Conservation (phyloP, 2,113 vertebrate species). For the Psettodes erumei region DNA sequence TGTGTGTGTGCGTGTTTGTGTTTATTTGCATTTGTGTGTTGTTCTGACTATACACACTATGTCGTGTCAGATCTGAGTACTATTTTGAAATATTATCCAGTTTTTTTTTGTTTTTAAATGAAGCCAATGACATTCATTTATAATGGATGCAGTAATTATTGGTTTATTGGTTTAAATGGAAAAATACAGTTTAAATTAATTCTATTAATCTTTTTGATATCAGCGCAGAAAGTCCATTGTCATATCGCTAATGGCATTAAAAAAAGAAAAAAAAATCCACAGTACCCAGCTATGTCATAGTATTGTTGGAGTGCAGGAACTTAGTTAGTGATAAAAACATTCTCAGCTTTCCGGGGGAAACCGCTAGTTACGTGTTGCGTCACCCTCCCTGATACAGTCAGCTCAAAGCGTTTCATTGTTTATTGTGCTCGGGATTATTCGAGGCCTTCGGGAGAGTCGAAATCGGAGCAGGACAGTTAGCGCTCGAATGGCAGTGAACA, state of each 20-base stretch:
- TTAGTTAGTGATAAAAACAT: slow-evolving; percentile 42
- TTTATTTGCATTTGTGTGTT: slow-evolving; percentile 41
- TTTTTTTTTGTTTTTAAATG: neutral
- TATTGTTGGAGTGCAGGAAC: slow-evolving; percentile 42
- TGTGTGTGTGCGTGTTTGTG: too few relatives aligned
- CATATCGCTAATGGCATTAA: too few relatives aligned
- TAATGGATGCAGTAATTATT: too few relatives aligned
- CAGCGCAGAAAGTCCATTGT: too few relatives aligned
- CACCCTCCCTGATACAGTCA: slow-evolving; percentile 57
- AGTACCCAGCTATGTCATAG: too few relatives aligned
- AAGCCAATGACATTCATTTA: too few relatives aligned
- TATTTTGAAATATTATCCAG: neutral
- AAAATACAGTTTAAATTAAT: too few relatives aligned
- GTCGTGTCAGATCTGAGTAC: neutral
- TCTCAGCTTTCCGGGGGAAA: slow-evolving; percentile 58
- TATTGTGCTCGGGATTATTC: slow-evolving; percentile 61
- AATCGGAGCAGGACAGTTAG: slow-evolving; percentile 65
- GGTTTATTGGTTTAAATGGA: neutral
- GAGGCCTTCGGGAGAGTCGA: slow-evolving; percentile 44
- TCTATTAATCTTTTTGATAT: too few relatives aligned
- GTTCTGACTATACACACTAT: slow-evolving; percentile 12
- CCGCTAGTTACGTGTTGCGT: slow-evolving; percentile 43
- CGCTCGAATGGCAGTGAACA: slow-evolving; percentile 57
- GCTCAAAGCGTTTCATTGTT: slow-evolving; percentile 66
- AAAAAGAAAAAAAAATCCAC: too few relatives aligned